A percentile compares a stretch with the other conserved stretches of the same genome.
phyloP scores from a whole-genome alignment of 2,113 vertebrate genomes.

The mouse (Mus musculus) region DNA sequence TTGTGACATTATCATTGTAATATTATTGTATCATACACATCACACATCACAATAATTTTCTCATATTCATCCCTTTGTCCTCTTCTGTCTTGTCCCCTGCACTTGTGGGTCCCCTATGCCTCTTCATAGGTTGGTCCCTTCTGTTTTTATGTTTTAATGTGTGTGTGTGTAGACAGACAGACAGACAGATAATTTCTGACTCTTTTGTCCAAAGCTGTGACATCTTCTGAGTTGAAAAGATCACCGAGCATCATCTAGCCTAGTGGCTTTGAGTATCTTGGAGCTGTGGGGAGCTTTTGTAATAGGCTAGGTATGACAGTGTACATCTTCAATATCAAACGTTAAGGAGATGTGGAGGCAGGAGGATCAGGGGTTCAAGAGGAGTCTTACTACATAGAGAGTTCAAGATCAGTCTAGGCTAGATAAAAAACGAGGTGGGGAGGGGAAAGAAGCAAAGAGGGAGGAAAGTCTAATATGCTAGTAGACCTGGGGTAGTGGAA shows the following conservation, averaged over 20 bases:
- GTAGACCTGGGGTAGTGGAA: not conserved
- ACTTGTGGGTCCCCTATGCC: not conserved
- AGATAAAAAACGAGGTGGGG: no score
- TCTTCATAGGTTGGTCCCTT: not conserved
- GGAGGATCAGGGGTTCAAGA: not conserved
- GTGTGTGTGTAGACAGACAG: no score
- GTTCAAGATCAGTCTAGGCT: not conserved
- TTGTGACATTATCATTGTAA: not conserved
- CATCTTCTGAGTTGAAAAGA: not conserved
- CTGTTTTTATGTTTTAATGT: no score
- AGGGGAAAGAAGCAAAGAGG: not conserved
- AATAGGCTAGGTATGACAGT: not conserved
- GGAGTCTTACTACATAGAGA: not conserved
- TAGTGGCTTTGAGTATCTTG: conserved; percentile 35
- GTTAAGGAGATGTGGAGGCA: not conserved
- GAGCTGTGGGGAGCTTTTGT: not conserved
- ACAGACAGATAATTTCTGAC: not conserved
- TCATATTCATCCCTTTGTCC: not conserved
- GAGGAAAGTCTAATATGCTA: not conserved
- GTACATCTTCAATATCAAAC: not conserved
- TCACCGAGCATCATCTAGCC: not conserved
- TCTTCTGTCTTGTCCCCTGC: not conserved
- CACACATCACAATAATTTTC: not conserved
- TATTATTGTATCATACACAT: not conserved
- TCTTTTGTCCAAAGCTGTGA: not conserved